Evolutionary conservation across 92 coral and sea anemone genomes (phyloP), one percentile per base, ranked within the genome.

Genomic region (Actinernus sp.): DNA sequence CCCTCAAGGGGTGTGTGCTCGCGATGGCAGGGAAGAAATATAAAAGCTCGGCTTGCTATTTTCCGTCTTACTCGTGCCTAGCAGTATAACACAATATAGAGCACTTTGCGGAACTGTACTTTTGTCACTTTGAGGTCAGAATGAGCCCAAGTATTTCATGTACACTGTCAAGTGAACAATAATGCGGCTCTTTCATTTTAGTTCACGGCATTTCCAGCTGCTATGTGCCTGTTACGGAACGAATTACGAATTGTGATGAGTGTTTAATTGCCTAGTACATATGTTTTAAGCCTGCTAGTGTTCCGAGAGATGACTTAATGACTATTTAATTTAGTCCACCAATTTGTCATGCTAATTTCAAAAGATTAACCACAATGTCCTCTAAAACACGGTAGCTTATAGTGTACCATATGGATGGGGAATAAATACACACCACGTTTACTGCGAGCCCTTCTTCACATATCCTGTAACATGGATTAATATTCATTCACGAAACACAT

Each of bases 251-350:
- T 45, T 8, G 2, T 20, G 40, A 55, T 4, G 37, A 55, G 61
- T 55, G 28, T 25, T 26, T 55, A 55, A 55, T 55, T 55, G 39
- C 18, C 29, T 31, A 55, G 61, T 55, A 55, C 61, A 55, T 39
- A 55, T 55, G 61, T 9, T 30, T 5, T 23, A 55, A 30, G 31
- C 61, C 61, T 55, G 61, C 29, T 31, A 25, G 17, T 30, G n/a
- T 25, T 55, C 61, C 61, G 34, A 7, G n/a, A 20, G 10, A 24
- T 52, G 58, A 52, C 58, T 4, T 55, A 55, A 55, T 55, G 61
- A 55, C 39, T 30, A 28, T 28, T 23, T 55, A 55, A 55, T 26
- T 24, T 55, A 26, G 37, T 26, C 34, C 24, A 25, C 49, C 29
- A 55, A 55, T 55, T 23, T 55, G 34, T 55, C 61, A 5, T 16